phyloP scores from a whole-genome alignment of 2,113 vertebrate species.

The Channa maculata region DNA sequence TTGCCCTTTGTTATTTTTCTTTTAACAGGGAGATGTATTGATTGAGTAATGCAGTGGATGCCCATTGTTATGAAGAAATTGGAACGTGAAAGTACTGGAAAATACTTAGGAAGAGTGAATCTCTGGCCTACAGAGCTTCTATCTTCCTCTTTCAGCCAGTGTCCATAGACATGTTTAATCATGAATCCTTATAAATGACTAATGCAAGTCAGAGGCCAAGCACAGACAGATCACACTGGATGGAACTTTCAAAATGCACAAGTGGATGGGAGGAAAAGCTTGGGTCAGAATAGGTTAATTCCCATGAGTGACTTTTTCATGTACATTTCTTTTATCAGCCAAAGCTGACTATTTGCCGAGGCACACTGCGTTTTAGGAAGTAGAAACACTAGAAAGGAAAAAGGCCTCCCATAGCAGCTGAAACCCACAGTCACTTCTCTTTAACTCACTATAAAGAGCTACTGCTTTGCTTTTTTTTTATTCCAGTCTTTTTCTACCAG shows the following conservation, averaged over 20 bases:
- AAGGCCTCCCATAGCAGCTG: slow-evolving; percentile 14
- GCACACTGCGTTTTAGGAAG: slow-evolving; percentile 3
- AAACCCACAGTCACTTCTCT: slow-evolving; percentile 20
- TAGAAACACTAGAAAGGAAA: not conserved
- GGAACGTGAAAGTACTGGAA: not conserved
- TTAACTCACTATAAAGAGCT: slow-evolving; percentile 48
- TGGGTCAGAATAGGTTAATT: slow-evolving; percentile 2
- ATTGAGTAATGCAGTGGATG: slow-evolving; percentile 38
- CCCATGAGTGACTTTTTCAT: slow-evolving; percentile 24
- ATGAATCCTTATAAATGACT: slow-evolving; percentile 64
- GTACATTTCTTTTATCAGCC: slow-evolving; percentile 22
- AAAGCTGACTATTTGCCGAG: slow-evolving; percentile 13
- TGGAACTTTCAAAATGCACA: slow-evolving; percentile 40
- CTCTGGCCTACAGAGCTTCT: slow-evolving; percentile 51
- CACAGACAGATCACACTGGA: slow-evolving; percentile 62
- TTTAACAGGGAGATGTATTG: slow-evolving; percentile 24
- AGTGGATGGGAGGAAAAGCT: slow-evolving; percentile 13
- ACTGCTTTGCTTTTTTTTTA: slow-evolving; percentile 28
- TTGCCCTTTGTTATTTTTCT: slow-evolving; percentile 52
- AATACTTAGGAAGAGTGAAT: slow-evolving; percentile 5
- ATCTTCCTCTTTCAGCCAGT: slow-evolving; percentile 46
- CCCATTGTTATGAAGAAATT: slow-evolving; percentile 34
- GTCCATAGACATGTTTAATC: slow-evolving; percentile 63
- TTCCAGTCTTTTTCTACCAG: slow-evolving; percentile 25
- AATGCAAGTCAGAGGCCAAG: slow-evolving; percentile 57